Evolutionary conservation across 1,140 invertebrate genomes (phyloP), one percentile per base, ranked within the genome.

Genomic region (Drosophila ogumai): DNA sequence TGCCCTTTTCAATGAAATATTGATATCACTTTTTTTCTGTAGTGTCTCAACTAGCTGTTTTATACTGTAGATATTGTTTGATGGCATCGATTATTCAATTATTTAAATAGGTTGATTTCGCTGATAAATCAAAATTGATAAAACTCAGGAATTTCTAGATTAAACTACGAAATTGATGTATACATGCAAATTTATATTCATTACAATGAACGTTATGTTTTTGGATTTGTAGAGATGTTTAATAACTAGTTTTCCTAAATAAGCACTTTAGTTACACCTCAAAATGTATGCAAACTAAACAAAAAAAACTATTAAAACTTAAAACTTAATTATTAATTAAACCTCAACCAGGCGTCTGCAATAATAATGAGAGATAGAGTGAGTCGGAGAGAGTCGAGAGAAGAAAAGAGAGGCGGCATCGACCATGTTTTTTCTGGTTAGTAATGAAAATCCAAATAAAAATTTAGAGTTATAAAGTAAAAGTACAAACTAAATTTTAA

Each of bases 31-130:
- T 81, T 74, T 85, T 60, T 60, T 69, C 72, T 75, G 66, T 79
- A 91, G 87, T 91, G 87, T 91, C 87, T 91, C 87, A 90, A 90
- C 87, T 87, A 91, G 87, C 87, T 78, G 71, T 73, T 44, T 64
- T 44, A 54, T 46, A 34, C 58, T 79, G 43, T 79, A 60, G 63
- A 49, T 79, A 32, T 22, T 54, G 25, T 71, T 72, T 58, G 60
- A 80, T 84, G 80, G 49, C 63, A 82, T 65, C 55, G 67, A 41
- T 36, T 54, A 61, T 55, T 55, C 32, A 22, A 55, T 46, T 55
- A 19, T 36, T 31, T 12, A 61, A 61, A 61, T 60, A 22, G 41
- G 6, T 64, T 65, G 52, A 36, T 49, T 47, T 57, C 41, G 36
- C 49, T 58, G 34, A 49, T 72, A 86, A 86, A 82, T 63, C 31